Percentiles rank a stretch among this genome's conserved stretches.
Evolutionary conservation across 2,888 invertebrate genomes (phyloP).

Genomic region (Drosophila neoperkinsi): DNA sequence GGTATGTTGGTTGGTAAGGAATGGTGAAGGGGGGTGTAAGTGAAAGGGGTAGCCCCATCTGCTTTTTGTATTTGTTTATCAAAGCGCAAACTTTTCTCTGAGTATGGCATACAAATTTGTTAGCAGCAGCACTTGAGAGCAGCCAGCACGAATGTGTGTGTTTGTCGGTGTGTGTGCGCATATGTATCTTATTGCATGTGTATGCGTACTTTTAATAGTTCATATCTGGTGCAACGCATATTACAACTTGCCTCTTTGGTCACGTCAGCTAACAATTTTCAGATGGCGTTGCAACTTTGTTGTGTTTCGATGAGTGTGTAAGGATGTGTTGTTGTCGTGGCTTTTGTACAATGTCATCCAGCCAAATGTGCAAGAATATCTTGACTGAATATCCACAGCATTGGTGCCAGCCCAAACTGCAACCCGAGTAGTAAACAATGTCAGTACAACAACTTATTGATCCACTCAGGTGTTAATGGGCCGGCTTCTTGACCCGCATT

Average conservation of each 20-base stretch:
- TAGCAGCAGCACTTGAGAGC: conserved; percentile 63
- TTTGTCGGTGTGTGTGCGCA: neutral
- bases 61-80: conserved; percentile 73
- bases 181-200: conserved; percentile 6
- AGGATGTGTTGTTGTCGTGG: neutral
- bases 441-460: conserved; percentile 35
- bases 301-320: conserved; percentile 9
- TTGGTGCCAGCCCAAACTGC: conserved; percentile 10
- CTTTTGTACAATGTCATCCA: conserved; percentile 9
- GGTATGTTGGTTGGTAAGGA: conserved; percentile 19
- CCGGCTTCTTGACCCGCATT: conserved; percentile 27
- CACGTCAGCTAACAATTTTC: conserved; percentile 43
- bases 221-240: conserved; percentile 57
- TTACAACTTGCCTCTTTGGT: conserved; percentile 54
- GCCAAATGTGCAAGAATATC: neutral
- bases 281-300: conserved; percentile 25
- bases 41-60: conserved; percentile 26
- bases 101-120: conserved; percentile 54
- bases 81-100: conserved; percentile 68
- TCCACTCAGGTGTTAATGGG: conserved; percentile 40
- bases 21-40: neutral
- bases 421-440: neutral
- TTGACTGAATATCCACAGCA: neutral
- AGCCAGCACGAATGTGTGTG: conserved; percentile 4
- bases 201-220: conserved; percentile 42